Evolutionary conservation across 2,797 vertebrate species (phyloP).

Genomic region (Cryptoprocta ferox): DNA sequence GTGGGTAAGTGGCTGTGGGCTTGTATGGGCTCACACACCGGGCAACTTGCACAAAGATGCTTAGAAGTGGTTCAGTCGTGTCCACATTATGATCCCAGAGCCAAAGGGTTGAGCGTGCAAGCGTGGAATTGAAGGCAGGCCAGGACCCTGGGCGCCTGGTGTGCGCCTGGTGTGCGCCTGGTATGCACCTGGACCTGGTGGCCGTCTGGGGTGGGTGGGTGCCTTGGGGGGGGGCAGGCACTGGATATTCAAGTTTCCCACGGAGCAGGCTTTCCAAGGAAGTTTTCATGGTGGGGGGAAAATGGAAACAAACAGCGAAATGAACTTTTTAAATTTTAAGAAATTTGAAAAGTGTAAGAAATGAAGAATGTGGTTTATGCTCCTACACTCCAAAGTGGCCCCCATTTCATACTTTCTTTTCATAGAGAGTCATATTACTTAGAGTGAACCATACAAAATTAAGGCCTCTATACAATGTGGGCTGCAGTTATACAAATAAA

Average conservation of each 20-base stretch:
- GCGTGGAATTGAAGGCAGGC: not conserved
- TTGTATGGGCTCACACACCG: rapidly evolving
- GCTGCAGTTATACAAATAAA: not conserved
- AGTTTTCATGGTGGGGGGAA: not conserved
- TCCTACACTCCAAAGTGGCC: not conserved
- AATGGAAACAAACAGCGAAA: not conserved
- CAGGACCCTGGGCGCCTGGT: rapidly evolving
- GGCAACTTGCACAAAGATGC: rapidly evolving
- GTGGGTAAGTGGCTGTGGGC: slow-evolving; percentile 82
- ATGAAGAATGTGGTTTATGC: rapidly evolving
- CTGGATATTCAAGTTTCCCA: not conserved
- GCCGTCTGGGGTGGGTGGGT: rapidly evolving
- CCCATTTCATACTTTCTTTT: not conserved
- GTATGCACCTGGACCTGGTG: too few species aligned
- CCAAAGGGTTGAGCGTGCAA: not conserved
- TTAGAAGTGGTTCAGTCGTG: rapidly evolving
- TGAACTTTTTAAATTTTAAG: not conserved
- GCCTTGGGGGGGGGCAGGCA: rapidly evolving
- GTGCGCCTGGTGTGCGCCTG: too few species aligned
- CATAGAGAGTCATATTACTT: not conserved
- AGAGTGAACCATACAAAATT: not conserved
- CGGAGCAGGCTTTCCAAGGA: not conserved
- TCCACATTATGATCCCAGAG: rapidly evolving
- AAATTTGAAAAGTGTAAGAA: not conserved
- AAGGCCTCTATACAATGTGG: too few species aligned